phyloP scores from a whole-genome alignment of 2,797 vertebrate species.

The Lerista edwardsae region DNA sequence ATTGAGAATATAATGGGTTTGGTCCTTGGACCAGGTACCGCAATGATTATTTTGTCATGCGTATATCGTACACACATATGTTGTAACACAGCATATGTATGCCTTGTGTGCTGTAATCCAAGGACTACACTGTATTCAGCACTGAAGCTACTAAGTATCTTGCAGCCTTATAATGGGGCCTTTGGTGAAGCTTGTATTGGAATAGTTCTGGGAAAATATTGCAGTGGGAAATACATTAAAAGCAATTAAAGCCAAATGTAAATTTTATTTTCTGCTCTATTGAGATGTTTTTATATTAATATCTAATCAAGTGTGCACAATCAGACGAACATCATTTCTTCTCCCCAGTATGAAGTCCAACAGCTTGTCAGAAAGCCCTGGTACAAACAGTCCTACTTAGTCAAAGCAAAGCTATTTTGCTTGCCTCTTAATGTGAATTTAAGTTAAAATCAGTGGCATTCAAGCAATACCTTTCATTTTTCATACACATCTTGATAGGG shows the following conservation, averaged over 20 bases:
- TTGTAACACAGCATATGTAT: neutral
- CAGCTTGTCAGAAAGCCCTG: neutral
- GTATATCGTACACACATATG: no score
- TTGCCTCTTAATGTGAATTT: neutral
- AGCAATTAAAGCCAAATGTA: neutral
- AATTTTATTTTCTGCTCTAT: neutral
- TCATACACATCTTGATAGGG: neutral
- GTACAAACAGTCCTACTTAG: neutral
- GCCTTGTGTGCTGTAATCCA: neutral
- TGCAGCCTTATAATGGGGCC: neutral
- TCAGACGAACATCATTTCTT: neutral
- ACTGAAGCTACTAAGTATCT: neutral
- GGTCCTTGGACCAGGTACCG: neutral
- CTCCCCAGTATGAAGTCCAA: neutral
- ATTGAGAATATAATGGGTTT: neutral
- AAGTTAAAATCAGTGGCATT: neutral
- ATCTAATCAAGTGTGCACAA: neutral
- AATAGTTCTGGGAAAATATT: conserved; percentile 24
- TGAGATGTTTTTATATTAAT: neutral
- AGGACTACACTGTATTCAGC: neutral
- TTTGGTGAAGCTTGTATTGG: neutral
- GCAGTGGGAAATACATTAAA: neutral
- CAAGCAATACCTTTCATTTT: neutral
- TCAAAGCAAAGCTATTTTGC: neutral
- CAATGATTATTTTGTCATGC: neutral